These are phyloP conservation scores for Proterorhinus semilunaris DNA, from an alignment of 2,113 vertebrate genomes.

Conservation along the genomic window DNA sequence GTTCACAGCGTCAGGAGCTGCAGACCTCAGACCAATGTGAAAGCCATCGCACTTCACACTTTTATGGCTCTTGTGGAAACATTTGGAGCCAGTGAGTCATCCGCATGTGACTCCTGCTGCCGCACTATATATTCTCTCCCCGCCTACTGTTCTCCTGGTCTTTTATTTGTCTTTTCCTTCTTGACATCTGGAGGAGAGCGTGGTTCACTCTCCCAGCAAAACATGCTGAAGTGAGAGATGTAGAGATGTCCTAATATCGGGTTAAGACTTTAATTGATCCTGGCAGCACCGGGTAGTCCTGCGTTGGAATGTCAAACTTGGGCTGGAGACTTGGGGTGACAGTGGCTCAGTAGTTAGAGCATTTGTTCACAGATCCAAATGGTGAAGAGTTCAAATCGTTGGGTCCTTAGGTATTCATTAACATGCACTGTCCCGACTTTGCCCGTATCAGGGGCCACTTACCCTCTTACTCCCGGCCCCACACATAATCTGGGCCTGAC, in stretches of 20 bases:
- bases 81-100: conserved; percentile 69
- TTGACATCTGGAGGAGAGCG: conserved; percentile 1
- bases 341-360: too few species aligned
- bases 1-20: conserved; percentile 49
- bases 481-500: too few species aligned
- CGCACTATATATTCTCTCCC: conserved; percentile 31
- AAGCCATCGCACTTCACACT: conserved; percentile 63
- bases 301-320: too few species aligned
- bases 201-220: neutral
- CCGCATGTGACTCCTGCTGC: conserved; percentile 29
- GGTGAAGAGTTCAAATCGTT: too few species aligned
- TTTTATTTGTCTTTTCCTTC: neutral
- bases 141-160: conserved; percentile 35
- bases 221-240: neutral
- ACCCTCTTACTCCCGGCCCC: too few species aligned
- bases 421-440: too few species aligned
- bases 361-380: too few species aligned
- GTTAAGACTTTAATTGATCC: too few species aligned
- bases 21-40: conserved; percentile 61
- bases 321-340: too few species aligned
- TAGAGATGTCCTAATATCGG: neutral
- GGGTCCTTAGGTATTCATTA: too few species aligned
- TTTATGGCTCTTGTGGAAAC: conserved; percentile 68
- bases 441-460: too few species aligned
- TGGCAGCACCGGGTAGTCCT: too few species aligned